A percentile compares a stretch with the other conserved stretches of the same genome.
Conservation (phyloP, 2,888 invertebrate genomes). For the Tethea ocularis region DNA sequence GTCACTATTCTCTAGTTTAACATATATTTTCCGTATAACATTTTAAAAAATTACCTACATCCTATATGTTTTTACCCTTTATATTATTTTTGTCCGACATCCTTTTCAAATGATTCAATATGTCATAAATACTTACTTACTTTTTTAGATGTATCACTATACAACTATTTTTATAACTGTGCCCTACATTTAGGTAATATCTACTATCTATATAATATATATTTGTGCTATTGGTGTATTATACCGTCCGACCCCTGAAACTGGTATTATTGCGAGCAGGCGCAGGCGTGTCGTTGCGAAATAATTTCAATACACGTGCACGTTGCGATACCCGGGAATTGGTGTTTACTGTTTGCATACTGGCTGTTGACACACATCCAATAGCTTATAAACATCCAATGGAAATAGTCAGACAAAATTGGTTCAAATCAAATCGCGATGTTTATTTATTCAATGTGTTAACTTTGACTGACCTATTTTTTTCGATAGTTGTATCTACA, state of each 20-base stretch:
- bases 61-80: too few relatives aligned
- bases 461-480: conserved; percentile 1
- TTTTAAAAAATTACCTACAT: too few relatives aligned
- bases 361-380: conserved; percentile 14
- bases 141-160: too few relatives aligned
- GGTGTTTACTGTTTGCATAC: conserved; percentile 24
- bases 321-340: conserved; percentile 23
- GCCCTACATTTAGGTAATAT: too few relatives aligned
- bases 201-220: too few relatives aligned
- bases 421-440: conserved; percentile 12
- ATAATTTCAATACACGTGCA: conserved; percentile 33
- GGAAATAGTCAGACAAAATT: conserved; percentile 23
- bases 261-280: conserved; percentile 1
- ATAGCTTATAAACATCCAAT: conserved; percentile 29
- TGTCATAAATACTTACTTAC: background rate
- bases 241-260: conserved; percentile 6
- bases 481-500: background rate
- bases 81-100: too few relatives aligned
- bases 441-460: conserved; percentile 2
- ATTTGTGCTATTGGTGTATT: conserved; percentile 15
- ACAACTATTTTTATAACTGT: too few relatives aligned
- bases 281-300: conserved; percentile 21
- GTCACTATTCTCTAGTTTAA: too few relatives aligned
- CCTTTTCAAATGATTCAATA: too few relatives aligned
- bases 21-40: too few relatives aligned